A percentile compares a stretch with the other conserved stretches of the same genome.
These are phyloP conservation scores for Lagopus muta DNA, from an alignment of 2,113 vertebrate species.

Conservation along the genomic window DNA sequence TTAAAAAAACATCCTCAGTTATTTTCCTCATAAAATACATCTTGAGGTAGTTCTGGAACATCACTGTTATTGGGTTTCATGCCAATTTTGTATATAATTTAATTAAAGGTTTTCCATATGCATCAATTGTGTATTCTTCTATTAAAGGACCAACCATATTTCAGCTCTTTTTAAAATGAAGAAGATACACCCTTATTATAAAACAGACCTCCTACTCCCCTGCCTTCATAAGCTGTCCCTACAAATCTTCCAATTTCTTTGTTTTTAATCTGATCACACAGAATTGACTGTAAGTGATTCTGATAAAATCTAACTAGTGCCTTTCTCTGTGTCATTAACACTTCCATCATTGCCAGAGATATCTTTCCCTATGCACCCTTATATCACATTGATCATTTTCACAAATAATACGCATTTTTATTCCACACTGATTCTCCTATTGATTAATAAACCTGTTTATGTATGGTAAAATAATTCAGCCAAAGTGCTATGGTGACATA, in stretches of 20 bases:
- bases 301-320: not conserved
- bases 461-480: not conserved
- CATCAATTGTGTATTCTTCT: not conserved
- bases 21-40: not conserved
- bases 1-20: not conserved
- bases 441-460: not conserved
- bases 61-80: not conserved
- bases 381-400: not conserved
- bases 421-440: not conserved
- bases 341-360: not conserved
- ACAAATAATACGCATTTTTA: not conserved
- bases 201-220: not conserved
- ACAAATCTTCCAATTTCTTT: not conserved
- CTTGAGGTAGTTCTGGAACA: not conserved
- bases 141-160: not conserved
- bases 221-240: not conserved
- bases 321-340: not conserved
- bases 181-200: not conserved
- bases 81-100: not conserved
- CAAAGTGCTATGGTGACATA: not conserved
- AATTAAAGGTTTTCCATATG: not conserved
- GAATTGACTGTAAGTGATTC: not conserved
- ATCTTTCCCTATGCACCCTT: not conserved
- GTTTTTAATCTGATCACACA: not conserved
- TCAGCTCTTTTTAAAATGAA: not conserved